Evolutionary conservation across 2,888 invertebrate species (phyloP).

Genomic region (Acrocera orbiculus): DNA sequence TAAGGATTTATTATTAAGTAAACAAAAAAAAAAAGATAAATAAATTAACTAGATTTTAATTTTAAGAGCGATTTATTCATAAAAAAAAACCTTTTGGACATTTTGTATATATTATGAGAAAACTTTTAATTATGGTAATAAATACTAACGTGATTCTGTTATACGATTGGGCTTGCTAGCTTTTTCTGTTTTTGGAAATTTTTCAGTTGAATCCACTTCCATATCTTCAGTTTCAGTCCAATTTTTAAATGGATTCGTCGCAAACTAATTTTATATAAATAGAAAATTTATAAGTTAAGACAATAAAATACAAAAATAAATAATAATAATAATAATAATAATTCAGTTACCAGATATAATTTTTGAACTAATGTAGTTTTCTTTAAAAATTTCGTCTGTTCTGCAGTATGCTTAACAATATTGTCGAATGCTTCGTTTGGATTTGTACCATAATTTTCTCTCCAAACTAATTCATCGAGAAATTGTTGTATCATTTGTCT

Average conservation of each 20-base stretch:
- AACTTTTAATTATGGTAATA: too few relatives aligned
- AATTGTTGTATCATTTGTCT: constrained; percentile 80
- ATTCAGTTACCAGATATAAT: constrained; percentile 40
- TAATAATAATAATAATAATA: too few relatives aligned
- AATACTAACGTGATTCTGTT: too few relatives aligned
- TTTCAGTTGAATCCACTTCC: too few relatives aligned
- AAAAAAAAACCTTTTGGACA: too few relatives aligned
- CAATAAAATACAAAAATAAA: not conserved
- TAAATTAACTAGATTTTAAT: too few relatives aligned
- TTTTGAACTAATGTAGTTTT: constrained; percentile 44
- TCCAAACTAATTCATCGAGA: constrained; percentile 75
- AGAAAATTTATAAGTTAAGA: not conserved
- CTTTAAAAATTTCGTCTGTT: constrained; percentile 53
- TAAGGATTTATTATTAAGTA: too few relatives aligned
- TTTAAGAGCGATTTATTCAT: too few relatives aligned
- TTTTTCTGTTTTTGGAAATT: too few relatives aligned
- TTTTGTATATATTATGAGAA: too few relatives aligned
- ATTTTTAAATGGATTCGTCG: constrained; percentile 48
- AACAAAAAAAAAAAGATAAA: too few relatives aligned
- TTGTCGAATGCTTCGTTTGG: constrained; percentile 65
- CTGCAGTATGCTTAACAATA: constrained; percentile 58
- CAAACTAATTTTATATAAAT: constrained; percentile 21
- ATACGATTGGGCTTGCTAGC: too few relatives aligned
- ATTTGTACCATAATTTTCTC: constrained; percentile 66
- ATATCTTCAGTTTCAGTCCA: constrained; percentile 35